Conservation (phyloP, 2,113 vertebrate genomes). For the Hippopotamus amphibius region DNA sequence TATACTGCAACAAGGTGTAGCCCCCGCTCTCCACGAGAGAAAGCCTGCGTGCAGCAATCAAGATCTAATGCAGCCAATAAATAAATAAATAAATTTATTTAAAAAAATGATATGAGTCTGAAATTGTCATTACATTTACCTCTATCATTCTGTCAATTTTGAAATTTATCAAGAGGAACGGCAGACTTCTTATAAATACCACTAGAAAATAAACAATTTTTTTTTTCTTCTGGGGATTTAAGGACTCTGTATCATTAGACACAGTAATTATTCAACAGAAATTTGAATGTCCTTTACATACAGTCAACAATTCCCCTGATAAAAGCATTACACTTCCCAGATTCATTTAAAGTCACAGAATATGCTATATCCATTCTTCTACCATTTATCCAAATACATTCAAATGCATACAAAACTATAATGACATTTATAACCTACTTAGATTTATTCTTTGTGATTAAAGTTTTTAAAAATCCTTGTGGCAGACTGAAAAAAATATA, state of each 20-base stretch:
- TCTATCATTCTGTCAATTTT: too few relatives aligned
- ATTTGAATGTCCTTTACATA: not conserved
- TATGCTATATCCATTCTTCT: not conserved
- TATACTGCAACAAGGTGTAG: too few relatives aligned
- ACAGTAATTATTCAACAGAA: not conserved
- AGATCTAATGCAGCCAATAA: too few relatives aligned
- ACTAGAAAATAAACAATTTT: not conserved
- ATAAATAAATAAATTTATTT: not conserved
- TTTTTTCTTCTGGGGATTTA: not conserved
- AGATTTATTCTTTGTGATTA: not conserved
- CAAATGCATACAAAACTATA: not conserved
- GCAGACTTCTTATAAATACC: not conserved
- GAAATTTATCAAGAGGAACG: not conserved
- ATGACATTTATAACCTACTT: not conserved
- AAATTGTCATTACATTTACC: not conserved
- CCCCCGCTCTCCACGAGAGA: too few relatives aligned
- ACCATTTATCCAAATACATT: not conserved
- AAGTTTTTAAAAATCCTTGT: not conserved
- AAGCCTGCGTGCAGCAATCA: too few relatives aligned
- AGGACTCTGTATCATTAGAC: not conserved
- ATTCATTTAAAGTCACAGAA: not conserved
- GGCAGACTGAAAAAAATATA: not conserved
- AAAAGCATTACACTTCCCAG: not conserved
- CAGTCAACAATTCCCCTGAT: not conserved
- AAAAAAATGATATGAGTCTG: not conserved